Conservation (phyloP, 2,113 vertebrate genomes). For the Ploceus nigricollis region DNA sequence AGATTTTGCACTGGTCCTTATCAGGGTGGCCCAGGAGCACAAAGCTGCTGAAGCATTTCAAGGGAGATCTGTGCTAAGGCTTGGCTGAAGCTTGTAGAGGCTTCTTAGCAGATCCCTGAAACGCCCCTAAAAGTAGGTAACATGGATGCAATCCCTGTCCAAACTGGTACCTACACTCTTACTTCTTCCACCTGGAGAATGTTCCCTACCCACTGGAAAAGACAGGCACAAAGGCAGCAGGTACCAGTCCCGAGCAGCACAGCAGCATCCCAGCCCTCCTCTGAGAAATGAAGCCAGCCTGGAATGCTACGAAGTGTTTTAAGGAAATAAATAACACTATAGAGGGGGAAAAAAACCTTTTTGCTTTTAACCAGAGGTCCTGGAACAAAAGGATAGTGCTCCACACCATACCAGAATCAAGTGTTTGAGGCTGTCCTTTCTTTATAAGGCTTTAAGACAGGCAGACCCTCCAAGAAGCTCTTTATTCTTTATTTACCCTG, state of each 20-base stretch:
- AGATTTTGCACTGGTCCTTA: background rate
- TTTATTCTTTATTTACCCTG: background rate
- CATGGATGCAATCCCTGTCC: background rate
- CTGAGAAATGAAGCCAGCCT: background rate
- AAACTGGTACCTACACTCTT: background rate
- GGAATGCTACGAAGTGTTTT: background rate
- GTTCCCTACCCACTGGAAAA: background rate
- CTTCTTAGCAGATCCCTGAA: background rate
- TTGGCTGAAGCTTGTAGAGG: background rate
- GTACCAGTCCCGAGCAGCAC: accelerated
- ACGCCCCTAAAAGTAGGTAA: background rate
- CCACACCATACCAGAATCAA: background rate
- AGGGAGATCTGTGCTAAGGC: background rate
- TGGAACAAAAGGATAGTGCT: background rate
- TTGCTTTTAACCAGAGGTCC: background rate
- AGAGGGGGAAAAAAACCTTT: background rate
- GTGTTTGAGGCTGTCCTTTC: background rate
- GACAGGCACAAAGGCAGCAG: background rate
- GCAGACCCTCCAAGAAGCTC: background rate
- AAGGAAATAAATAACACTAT: background rate
- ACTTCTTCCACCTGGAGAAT: background rate
- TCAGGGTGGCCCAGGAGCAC: background rate
- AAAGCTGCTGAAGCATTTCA: background rate
- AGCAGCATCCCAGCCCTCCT: background rate
- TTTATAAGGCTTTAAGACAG: background rate